phyloP scores from a whole-genome alignment of 2,888 invertebrate species.

The Dynastes grantii region DNA sequence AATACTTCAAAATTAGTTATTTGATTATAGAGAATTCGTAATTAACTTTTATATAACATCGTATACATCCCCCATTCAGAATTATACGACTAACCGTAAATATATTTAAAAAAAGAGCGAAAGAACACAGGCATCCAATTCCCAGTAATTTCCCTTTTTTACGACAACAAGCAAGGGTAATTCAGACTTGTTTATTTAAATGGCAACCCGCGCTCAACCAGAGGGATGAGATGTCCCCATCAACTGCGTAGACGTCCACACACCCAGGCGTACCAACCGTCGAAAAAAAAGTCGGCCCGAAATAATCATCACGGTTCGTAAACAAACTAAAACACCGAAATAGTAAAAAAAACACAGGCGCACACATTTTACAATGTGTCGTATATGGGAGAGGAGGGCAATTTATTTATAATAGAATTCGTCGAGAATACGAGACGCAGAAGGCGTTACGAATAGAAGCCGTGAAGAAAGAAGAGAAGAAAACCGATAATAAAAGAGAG shows the following conservation, averaged over 20 bases:
- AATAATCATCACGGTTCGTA: conserved; percentile 32
- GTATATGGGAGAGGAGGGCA: conserved; percentile 23
- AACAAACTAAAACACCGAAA: conserved; percentile 41
- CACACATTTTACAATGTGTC: conserved; percentile 26
- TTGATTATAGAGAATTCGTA: not conserved
- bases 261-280: not conserved
- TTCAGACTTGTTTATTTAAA: conserved; percentile 40
- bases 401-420: conserved; percentile 43
- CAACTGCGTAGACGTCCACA: conserved; percentile 10
- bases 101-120: conserved; percentile 11
- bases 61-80: not conserved
- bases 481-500: conserved; percentile 4
- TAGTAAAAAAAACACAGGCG: conserved; percentile 8
- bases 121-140: conserved; percentile 22
- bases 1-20: too few species aligned
- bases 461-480: not conserved
- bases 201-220: conserved; percentile 7
- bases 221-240: conserved; percentile 17
- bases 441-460: not conserved
- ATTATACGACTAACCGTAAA: conserved; percentile 2
- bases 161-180: conserved; percentile 30
- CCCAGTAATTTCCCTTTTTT: conserved; percentile 24
- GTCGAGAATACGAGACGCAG: conserved; percentile 13
- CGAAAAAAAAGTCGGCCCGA: conserved; percentile 21
- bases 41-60: not conserved